phyloP scores from a whole-genome alignment of 2,113 vertebrate genomes.

The Strigops habroptila region DNA sequence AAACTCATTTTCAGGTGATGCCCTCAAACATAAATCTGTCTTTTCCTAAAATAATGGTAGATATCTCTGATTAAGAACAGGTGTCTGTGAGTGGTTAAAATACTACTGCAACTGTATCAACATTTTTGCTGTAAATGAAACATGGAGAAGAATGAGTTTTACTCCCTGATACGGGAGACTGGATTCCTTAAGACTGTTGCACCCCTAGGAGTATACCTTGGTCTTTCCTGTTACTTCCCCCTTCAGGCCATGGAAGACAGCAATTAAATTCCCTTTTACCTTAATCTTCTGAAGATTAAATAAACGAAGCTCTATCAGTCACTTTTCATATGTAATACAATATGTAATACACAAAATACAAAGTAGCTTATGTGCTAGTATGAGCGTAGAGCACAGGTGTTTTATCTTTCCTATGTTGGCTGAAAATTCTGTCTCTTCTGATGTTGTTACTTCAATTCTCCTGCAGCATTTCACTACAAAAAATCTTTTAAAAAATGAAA shows the following conservation, averaged over 20 bases:
- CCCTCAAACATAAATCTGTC: background rate
- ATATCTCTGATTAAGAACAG: background rate
- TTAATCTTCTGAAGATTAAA: background rate
- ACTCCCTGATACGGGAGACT: background rate
- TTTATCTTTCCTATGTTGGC: background rate
- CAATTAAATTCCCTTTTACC: background rate
- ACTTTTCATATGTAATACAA: background rate
- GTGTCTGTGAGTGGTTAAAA: background rate
- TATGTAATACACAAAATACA: background rate
- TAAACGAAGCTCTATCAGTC: background rate
- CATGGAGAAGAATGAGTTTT: background rate
- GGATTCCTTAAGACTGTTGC: background rate
- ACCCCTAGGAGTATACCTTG: background rate
- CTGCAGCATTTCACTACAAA: background rate
- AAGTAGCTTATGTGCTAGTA: background rate
- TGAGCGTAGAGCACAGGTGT: fast-evolving
- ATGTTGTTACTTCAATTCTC: background rate
- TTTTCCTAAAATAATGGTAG: background rate
- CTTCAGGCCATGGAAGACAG: background rate
- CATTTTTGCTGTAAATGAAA: background rate
- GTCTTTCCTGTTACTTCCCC: background rate
- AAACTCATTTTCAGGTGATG: background rate
- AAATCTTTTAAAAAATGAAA: background rate
- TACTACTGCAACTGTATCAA: background rate
- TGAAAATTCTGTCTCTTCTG: background rate